A percentile compares a stretch with the other conserved stretches of the same genome.
These are phyloP conservation scores for Zoroaster sp. DNA, from an alignment of 53 echinoderm and acorn worm genomes.

Conservation along the genomic window DNA sequence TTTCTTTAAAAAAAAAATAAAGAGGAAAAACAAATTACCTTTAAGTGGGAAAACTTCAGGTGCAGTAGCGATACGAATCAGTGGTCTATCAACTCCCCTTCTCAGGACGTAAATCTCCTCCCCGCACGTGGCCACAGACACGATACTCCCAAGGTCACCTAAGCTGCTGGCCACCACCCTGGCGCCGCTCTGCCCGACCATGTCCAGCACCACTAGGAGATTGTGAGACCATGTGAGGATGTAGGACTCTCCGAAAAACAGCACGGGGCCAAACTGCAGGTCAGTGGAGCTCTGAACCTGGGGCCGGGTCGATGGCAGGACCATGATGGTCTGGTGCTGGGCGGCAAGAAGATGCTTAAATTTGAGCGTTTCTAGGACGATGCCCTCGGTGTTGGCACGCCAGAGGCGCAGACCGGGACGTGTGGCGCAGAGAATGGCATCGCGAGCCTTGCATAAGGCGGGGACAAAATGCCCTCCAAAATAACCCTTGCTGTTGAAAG, in stretches of 20 bases:
- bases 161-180: conserved; percentile 71
- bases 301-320: conserved; percentile 65
- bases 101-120: conserved; percentile 90
- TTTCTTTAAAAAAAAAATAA: too few relatives aligned
- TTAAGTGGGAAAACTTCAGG: conserved; percentile 66
- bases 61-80: conserved; percentile 66
- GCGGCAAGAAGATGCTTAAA: conserved; percentile 72
- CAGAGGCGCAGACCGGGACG: conserved; percentile 86
- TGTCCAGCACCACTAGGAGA: conserved; percentile 76
- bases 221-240: conserved; percentile 81
- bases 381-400: conserved; percentile 73
- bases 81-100: conserved; percentile 62
- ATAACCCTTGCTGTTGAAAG: conserved; percentile 68
- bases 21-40: conserved; percentile 39
- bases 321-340: conserved; percentile 62
- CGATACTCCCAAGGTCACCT: conserved; percentile 78
- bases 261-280: conserved; percentile 77
- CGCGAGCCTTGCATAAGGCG: conserved; percentile 78
- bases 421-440: conserved; percentile 77
- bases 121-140: conserved; percentile 65
- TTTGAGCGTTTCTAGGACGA: conserved; percentile 77
- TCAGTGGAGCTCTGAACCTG: conserved; percentile 54
- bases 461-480: conserved; percentile 89
- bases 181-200: conserved; percentile 52
- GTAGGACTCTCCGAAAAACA: conserved; percentile 53